Evolutionary conservation across 2,797 vertebrate genomes (phyloP).

Genomic region (Rhabdophis nuchalis): DNA sequence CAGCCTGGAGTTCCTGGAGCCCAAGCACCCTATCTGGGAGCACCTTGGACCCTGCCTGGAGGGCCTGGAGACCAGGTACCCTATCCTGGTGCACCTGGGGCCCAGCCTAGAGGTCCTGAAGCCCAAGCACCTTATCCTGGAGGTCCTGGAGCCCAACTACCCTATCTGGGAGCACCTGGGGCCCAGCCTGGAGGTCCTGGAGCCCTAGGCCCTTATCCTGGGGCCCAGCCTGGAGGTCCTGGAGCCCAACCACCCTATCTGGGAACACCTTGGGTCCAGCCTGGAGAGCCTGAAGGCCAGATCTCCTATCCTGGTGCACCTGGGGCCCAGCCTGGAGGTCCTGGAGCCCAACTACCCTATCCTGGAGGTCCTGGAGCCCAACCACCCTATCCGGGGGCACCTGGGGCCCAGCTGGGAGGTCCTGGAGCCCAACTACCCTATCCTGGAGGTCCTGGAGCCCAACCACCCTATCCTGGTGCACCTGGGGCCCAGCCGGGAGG

Average conservation of each 20-base stretch:
- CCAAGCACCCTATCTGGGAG: background rate
- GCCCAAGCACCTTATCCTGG: background rate
- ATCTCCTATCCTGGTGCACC: background rate
- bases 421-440: background rate
- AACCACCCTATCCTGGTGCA: too few relatives aligned
- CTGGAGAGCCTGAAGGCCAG: background rate
- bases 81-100: background rate
- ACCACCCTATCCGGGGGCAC: fast-evolving
- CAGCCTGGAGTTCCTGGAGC: fast-evolving
- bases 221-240: background rate
- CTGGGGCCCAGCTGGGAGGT: fast-evolving
- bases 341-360: background rate
- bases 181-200: background rate
- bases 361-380: background rate
- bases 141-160: background rate
- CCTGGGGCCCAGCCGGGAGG: too few relatives aligned
- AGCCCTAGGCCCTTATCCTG: background rate
- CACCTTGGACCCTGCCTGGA: background rate
- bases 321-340: background rate
- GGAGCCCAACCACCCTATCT: background rate
- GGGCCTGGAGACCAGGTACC: fast-evolving
- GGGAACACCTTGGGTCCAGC: fast-evolving
- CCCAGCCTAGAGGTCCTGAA: background rate
- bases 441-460: background rate
- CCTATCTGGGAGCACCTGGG: background rate